Evolutionary conservation across 2,797 vertebrate species (phyloP).

Genomic region (Rhodeus uyekii): DNA sequence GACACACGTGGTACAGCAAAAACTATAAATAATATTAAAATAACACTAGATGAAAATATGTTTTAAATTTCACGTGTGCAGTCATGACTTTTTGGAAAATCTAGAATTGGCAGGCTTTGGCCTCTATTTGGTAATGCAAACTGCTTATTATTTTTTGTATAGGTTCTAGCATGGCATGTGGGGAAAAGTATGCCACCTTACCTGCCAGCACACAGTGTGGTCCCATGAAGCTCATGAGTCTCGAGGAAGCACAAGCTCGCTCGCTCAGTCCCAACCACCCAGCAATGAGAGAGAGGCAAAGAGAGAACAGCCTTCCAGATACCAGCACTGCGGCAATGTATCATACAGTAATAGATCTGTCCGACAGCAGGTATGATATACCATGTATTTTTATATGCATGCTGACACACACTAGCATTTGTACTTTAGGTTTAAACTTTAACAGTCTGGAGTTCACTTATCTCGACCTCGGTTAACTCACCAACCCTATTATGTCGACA

Average conservation of each 20-base stretch:
- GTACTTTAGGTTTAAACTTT: conserved; percentile 6
- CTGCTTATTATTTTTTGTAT: conserved; percentile 31
- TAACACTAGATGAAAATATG: neutral
- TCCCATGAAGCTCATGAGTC: conserved; percentile 95
- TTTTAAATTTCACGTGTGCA: neutral
- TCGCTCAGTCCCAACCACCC: conserved; percentile 89
- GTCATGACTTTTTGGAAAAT: neutral
- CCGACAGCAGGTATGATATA: conserved; percentile 86
- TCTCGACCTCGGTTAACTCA: too few species aligned
- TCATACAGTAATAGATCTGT: conserved; percentile 93
- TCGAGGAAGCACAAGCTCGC: conserved; percentile 95
- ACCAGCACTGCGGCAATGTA: conserved; percentile 86
- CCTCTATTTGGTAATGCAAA: neutral
- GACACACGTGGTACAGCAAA: neutral
- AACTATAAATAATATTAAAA: neutral
- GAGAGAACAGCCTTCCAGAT: conserved; percentile 92
- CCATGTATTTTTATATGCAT: neutral
- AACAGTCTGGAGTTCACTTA: too few species aligned
- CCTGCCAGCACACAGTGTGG: conserved; percentile 80
- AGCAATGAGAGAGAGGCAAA: conserved; percentile 83
- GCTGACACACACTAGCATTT: neutral
- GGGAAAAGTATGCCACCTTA: conserved; percentile 87
- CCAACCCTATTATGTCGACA: too few species aligned
- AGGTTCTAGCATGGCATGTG: conserved; percentile 76
- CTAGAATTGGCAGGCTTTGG: neutral